phyloP scores from a whole-genome alignment of 2,113 vertebrate genomes.

The Ophthalmolycus amberensis region DNA sequence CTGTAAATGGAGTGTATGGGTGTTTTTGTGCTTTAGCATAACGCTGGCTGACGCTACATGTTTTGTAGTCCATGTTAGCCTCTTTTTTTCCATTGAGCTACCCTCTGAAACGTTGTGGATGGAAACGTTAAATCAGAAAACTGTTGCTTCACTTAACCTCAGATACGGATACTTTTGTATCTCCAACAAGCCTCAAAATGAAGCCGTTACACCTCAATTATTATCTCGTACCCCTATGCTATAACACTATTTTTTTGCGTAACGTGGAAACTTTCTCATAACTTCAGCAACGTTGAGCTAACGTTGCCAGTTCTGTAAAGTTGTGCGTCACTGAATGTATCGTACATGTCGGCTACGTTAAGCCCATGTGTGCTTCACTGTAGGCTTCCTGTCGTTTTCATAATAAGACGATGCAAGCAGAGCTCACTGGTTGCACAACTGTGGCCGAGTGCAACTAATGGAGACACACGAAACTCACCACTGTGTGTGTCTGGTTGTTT shows the following conservation, averaged over 20 bases:
- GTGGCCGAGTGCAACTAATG: background rate
- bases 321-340: background rate
- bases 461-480: background rate
- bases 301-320: background rate
- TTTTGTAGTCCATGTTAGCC: conserved; percentile 59
- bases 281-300: background rate
- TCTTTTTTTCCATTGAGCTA: conserved; percentile 73
- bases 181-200: background rate
- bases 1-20: background rate
- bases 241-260: background rate
- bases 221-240: background rate
- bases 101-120: conserved; percentile 59
- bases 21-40: conserved; percentile 10
- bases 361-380: background rate
- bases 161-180: background rate
- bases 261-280: background rate
- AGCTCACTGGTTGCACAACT: background rate
- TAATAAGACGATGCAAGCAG: background rate
- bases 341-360: background rate
- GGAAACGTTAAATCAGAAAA: conserved; percentile 66
- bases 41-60: conserved; percentile 39
- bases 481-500: background rate
- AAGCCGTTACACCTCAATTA: background rate
- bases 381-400: background rate
- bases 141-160: background rate